phyloP scores from a whole-genome alignment of 2,888 invertebrate genomes.

The Cordilura impudica region DNA sequence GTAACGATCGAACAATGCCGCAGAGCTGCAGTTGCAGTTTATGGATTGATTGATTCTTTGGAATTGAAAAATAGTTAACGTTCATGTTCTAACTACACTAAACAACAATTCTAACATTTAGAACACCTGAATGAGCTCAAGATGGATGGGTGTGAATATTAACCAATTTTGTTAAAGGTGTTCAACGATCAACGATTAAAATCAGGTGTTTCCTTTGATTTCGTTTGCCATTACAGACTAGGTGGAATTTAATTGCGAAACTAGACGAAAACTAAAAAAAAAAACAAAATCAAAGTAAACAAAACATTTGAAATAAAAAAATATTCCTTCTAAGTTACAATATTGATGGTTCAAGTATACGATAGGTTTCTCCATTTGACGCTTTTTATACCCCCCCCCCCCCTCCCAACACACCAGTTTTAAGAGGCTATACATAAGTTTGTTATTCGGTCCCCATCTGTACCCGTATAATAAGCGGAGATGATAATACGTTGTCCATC shows the following conservation, averaged over 20 bases:
- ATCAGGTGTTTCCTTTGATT: neutral
- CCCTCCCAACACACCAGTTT: no score
- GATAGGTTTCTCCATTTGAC: no score
- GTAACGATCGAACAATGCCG: neutral
- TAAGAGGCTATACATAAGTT: no score
- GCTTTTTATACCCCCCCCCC: no score
- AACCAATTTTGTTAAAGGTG: neutral
- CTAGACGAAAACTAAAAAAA: neutral
- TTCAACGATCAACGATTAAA: neutral
- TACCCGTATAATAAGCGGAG: no score
- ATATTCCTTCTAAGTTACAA: no score
- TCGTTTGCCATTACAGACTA: neutral
- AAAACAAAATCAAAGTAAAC: neutral
- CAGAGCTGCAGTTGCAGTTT: constrained; percentile 10
- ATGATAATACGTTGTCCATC: no score
- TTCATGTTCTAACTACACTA: no score
- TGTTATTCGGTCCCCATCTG: no score
- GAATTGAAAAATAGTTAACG: constrained; percentile 9
- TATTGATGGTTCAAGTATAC: no score
- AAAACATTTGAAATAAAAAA: no score
- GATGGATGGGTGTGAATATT: neutral
- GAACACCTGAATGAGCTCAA: neutral
- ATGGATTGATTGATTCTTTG: constrained; percentile 26
- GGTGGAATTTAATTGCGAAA: no score
- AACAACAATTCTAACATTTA: neutral